phyloP scores from a whole-genome alignment of 1,140 invertebrate genomes.

The Drosophila sp. region DNA sequence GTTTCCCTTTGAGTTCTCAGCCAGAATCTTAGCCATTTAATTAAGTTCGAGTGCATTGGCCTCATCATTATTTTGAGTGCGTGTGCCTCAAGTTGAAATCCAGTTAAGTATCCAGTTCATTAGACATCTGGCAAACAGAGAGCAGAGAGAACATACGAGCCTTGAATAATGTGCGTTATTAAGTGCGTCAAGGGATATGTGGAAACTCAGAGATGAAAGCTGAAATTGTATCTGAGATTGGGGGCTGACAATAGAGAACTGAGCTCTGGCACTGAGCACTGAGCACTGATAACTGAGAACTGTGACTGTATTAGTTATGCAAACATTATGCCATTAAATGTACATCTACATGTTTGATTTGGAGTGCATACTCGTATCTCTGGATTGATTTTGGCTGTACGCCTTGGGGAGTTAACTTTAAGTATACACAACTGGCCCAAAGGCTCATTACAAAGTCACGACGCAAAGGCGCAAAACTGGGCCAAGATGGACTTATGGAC shows the following conservation, averaged over 20 bases:
- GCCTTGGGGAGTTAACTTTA: slow-evolving; percentile 18
- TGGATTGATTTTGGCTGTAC: slow-evolving; percentile 62
- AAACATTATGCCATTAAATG: slow-evolving; percentile 76
- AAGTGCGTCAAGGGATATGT: slow-evolving; percentile 44
- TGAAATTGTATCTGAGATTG: too few species aligned
- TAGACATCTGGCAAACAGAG: slow-evolving; percentile 27
- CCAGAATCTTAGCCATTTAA: too few species aligned
- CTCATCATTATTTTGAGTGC: slow-evolving; percentile 35
- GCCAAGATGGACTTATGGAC: slow-evolving; percentile 69
- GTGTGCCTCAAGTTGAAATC: slow-evolving; percentile 9
- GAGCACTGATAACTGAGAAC: slow-evolving; percentile 7
- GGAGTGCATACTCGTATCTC: background rate
- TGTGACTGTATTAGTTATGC: slow-evolving; percentile 59
- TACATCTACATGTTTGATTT: slow-evolving; percentile 66
- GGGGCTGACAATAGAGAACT: too few species aligned
- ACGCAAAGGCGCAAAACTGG: slow-evolving; percentile 53
- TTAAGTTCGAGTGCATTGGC: slow-evolving; percentile 4
- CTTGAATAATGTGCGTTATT: slow-evolving; percentile 68
- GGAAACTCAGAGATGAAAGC: background rate
- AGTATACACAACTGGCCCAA: slow-evolving; percentile 25
- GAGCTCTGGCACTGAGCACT: too few species aligned
- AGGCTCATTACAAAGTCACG: slow-evolving; percentile 77
- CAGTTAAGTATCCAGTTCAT: slow-evolving; percentile 64
- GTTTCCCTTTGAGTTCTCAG: too few species aligned
- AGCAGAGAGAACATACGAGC: slow-evolving; percentile 8